phyloP scores from a whole-genome alignment of 1,140 invertebrate species.

The Sinella curviseta region DNA sequence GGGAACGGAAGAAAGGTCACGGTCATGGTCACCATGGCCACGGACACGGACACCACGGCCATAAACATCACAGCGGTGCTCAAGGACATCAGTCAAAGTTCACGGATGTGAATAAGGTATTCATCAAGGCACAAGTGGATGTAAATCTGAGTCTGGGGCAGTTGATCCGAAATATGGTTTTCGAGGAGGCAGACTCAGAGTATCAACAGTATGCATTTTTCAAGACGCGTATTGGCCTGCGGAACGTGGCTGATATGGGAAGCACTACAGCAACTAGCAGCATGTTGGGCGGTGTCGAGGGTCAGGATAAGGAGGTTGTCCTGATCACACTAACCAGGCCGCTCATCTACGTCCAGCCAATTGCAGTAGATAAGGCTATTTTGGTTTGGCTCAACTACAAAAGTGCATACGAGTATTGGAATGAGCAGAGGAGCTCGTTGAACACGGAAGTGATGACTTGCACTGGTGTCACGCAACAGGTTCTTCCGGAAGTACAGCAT shows the following conservation, averaged over 20 bases:
- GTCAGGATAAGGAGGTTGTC: conserved; percentile 85
- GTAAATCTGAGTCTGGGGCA: conserved; percentile 93
- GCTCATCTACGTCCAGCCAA: conserved; percentile 90
- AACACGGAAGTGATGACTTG: conserved; percentile 78
- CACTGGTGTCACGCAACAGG: conserved; percentile 34
- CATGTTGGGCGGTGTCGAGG: neutral
- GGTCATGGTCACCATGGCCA: neutral
- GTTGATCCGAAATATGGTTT: conserved; percentile 86
- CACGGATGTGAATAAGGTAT: conserved; percentile 69
- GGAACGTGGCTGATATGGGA: conserved; percentile 5
- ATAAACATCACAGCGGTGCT: neutral
- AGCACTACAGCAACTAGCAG: neutral
- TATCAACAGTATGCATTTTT: conserved; percentile 97
- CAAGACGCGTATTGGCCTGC: conserved; percentile 80
- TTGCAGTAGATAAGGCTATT: conserved; percentile 93
- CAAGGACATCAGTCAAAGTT: neutral
- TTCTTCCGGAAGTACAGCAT: neutral
- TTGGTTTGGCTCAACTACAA: conserved; percentile 98
- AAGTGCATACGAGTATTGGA: conserved; percentile 98
- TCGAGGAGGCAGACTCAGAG: conserved; percentile 94
- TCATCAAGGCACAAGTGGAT: conserved; percentile 89
- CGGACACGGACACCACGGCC: neutral
- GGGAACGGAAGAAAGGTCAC: conserved; percentile 5
- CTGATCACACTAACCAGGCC: conserved; percentile 87
- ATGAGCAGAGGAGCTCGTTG: conserved; percentile 84